Conservation (phyloP, 2,113 vertebrate genomes). For the Camelus bactrianus region DNA sequence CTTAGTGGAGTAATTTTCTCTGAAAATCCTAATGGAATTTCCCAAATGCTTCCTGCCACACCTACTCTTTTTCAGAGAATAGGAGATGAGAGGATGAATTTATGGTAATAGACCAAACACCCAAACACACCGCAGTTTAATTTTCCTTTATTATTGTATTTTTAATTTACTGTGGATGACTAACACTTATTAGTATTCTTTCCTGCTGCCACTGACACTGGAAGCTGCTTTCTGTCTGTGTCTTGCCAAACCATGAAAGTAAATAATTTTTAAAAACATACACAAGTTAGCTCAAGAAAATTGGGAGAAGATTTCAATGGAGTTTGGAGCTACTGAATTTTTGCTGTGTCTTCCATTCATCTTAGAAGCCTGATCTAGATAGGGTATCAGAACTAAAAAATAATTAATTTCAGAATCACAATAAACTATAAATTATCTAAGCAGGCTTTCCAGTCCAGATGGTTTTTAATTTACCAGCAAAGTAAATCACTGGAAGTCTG, state of each 20-base stretch:
- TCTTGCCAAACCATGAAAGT: slow-evolving; percentile 50
- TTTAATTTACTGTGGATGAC: slow-evolving; percentile 76
- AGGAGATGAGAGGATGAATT: slow-evolving; percentile 61
- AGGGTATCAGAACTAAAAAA: slow-evolving; percentile 72
- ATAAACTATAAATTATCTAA: slow-evolving; percentile 77
- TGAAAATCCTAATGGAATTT: slow-evolving; percentile 73
- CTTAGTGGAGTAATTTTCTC: slow-evolving; percentile 68
- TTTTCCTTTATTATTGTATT: slow-evolving; percentile 70
- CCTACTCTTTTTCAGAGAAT: slow-evolving; percentile 71
- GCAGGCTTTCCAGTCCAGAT: slow-evolving; percentile 76
- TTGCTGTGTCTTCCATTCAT: slow-evolving; percentile 11
- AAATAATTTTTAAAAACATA: slow-evolving; percentile 36
- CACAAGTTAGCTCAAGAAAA: background rate
- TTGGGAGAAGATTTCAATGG: background rate
- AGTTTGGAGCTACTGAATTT: slow-evolving; percentile 38
- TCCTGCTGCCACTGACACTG: slow-evolving; percentile 27
- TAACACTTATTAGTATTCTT: slow-evolving; percentile 66
- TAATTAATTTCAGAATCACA: slow-evolving; percentile 77
- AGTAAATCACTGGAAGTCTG: slow-evolving; percentile 77
- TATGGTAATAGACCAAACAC: slow-evolving; percentile 73
- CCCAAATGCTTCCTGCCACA: slow-evolving; percentile 70
- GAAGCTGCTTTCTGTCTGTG: slow-evolving; percentile 34
- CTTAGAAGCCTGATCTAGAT: slow-evolving; percentile 72
- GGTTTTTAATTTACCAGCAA: slow-evolving; percentile 85
- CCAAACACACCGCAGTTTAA: slow-evolving; percentile 74